A percentile compares a stretch with the other conserved stretches of the same genome.
Evolutionary conservation across 64 coral and sea anemone genomes (phyloP).

Genomic region (Dendrophyllia cribrosa): DNA sequence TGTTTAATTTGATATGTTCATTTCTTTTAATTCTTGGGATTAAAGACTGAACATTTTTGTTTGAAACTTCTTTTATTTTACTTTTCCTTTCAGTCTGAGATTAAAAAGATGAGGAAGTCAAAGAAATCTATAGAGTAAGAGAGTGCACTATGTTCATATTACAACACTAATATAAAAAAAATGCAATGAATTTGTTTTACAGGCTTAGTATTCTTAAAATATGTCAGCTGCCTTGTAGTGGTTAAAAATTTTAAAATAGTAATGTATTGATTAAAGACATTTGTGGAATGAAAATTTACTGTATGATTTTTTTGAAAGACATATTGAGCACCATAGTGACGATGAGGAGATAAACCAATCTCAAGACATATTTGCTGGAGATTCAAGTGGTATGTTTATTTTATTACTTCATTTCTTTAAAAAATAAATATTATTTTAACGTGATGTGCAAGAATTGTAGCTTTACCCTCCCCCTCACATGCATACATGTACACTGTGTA

Average conservation of each 20-base stretch:
- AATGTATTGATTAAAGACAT: neutral
- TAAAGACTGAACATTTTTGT: too few species aligned
- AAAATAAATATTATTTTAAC: too few species aligned
- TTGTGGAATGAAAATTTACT: too few species aligned
- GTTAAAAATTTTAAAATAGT: neutral
- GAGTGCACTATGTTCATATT: neutral
- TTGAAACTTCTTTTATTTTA: too few species aligned
- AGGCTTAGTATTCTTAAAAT: too few species aligned
- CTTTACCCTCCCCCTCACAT: too few species aligned
- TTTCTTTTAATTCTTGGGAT: neutral
- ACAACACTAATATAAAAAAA: too few species aligned
- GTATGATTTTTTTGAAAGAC: neutral
- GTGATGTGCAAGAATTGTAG: too few species aligned
- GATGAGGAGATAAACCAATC: neutral
- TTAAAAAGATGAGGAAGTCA: slow-evolving; percentile 2
- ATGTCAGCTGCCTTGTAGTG: too few species aligned
- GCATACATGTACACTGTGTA: too few species aligned
- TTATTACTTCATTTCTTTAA: neutral
- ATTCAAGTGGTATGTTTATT: neutral
- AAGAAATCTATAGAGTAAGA: neutral
- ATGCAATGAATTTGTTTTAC: too few species aligned
- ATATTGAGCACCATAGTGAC: neutral
- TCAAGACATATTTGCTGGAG: neutral
- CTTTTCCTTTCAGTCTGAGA: slow-evolving; percentile 11
- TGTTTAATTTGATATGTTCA: neutral